Evolutionary conservation across 2,888 invertebrate genomes (phyloP).

Genomic region (Acronicta aceris): DNA sequence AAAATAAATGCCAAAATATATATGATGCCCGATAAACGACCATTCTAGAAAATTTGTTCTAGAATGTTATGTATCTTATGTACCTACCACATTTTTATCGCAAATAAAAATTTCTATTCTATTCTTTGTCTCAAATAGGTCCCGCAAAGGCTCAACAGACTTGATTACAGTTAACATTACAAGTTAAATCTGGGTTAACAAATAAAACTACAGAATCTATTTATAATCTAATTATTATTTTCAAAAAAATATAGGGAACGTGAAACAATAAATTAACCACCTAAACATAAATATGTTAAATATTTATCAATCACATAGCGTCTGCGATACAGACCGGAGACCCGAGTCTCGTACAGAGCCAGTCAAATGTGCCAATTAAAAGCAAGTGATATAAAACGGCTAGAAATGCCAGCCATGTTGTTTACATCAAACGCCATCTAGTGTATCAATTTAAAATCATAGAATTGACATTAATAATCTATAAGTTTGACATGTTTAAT

Average conservation of each 20-base stretch:
- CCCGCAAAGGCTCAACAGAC: too few relatives aligned
- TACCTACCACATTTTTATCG: too few relatives aligned
- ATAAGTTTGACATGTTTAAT: conserved; percentile 34
- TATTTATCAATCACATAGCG: conserved; percentile 73
- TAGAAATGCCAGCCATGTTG: conserved; percentile 12
- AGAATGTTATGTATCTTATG: too few relatives aligned
- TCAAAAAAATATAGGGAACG: conserved; percentile 82
- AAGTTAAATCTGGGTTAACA: conserved; percentile 7
- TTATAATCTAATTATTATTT: conserved; percentile 83
- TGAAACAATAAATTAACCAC: conserved; percentile 84
- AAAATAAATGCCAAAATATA: too few relatives aligned
- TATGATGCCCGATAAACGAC: too few relatives aligned
- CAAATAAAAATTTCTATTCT: too few relatives aligned
- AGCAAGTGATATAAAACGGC: conserved; percentile 17
- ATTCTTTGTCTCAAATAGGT: too few relatives aligned
- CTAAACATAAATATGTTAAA: conserved; percentile 77
- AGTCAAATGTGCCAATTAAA: conserved; percentile 42
- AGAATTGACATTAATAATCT: conserved; percentile 50
- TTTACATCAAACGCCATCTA: conserved; percentile 41
- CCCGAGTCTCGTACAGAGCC: conserved; percentile 29
- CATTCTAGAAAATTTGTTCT: too few relatives aligned
- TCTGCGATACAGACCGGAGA: conserved; percentile 53
- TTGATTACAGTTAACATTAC: too few relatives aligned
- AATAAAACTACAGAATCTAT: conserved; percentile 70
- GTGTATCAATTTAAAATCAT: conserved; percentile 19